These are phyloP conservation scores for Catocala sponsa DNA, from an alignment of 2,888 invertebrate species.

Conservation along the genomic window DNA sequence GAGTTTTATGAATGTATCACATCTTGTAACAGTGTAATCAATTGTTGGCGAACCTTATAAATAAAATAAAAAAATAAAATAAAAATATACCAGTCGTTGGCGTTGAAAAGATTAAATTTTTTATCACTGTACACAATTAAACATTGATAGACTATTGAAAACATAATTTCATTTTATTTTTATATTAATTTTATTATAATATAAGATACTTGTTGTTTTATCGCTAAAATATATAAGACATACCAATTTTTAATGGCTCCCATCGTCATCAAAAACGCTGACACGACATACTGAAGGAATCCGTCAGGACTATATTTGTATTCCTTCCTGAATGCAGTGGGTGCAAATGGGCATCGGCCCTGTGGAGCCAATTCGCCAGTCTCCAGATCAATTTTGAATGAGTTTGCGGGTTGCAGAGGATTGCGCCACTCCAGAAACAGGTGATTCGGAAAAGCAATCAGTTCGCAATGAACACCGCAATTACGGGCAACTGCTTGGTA, in stretches of 20 bases:
- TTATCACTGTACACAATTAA: background rate
- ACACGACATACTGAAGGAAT: conserved; percentile 63
- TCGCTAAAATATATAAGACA: conserved; percentile 23
- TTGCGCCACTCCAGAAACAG: conserved; percentile 71
- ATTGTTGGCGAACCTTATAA: too few species aligned
- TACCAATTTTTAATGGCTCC: conserved; percentile 66
- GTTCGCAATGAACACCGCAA: conserved; percentile 67
- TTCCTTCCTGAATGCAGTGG: conserved; percentile 23
- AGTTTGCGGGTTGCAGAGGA: conserved; percentile 24
- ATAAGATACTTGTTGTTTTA: too few species aligned
- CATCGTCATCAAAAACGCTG: conserved; percentile 61
- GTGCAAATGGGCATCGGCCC: conserved; percentile 67
- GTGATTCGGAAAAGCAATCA: conserved; percentile 73
- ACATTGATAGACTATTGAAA: too few species aligned
- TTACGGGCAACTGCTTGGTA: conserved; percentile 69
- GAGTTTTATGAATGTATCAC: too few species aligned
- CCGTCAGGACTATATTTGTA: conserved; percentile 62
- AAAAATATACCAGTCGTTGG: too few species aligned
- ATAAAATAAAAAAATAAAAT: too few species aligned
- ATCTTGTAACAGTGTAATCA: too few species aligned
- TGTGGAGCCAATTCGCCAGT: conserved; percentile 63
- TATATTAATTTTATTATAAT: too few species aligned
- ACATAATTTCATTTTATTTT: too few species aligned
- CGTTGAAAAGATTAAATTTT: too few species aligned
- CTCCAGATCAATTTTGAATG: conserved; percentile 62